Base-by-base conservation (phyloP, 2,113 vertebrate species). In the Muntiacus reevesi region DNA sequence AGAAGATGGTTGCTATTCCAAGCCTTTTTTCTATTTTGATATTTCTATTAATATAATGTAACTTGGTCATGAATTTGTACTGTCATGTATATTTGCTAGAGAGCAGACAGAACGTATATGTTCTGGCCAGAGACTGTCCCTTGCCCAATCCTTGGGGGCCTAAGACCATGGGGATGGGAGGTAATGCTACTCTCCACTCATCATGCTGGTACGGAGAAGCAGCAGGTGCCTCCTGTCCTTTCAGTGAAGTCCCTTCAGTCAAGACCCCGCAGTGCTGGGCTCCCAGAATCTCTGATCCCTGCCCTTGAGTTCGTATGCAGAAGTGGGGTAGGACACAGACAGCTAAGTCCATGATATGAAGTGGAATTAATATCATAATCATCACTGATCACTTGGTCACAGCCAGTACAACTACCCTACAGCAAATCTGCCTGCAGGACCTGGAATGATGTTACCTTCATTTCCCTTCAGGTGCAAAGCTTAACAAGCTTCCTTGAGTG, bases 1-100 rank as follows among this genome's bases (percentile, higher is more conserved):
- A 50, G 83, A 74, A 90, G 50, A 67, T 7, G 60, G 36, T 83
- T 88, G 50, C 40, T 78, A 62, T 88, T 88, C 59, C 28, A 83
- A 92, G 59, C 7, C 40, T 96, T 90, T 76, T 62, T 95, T 92
- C 87, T 95, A 30, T 94, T 94, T 19, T 79, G 36, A 94, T 94
- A 52, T 96, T 95, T 74, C 93, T 98, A 93, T 97, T 96, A 97
- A 97, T 96, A 97, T 97, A 97, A 83, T 33, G 0, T 84, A 30
- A 91, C 89, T 87, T 94, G 71, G 89, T 96, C 27, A 10, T 93
- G 52, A 95, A 36, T 97, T 89, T 96, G 23, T 85, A 50, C 27
- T 81, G 36, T 83, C 40, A 33, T 40, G 21, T 54, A 13, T 23
- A 11, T n/a, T 82, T 17, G 7, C 81, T 86, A 85, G 27, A 94